phyloP scores from a whole-genome alignment of 2,888 invertebrate genomes.

The Ischnura elegans region DNA sequence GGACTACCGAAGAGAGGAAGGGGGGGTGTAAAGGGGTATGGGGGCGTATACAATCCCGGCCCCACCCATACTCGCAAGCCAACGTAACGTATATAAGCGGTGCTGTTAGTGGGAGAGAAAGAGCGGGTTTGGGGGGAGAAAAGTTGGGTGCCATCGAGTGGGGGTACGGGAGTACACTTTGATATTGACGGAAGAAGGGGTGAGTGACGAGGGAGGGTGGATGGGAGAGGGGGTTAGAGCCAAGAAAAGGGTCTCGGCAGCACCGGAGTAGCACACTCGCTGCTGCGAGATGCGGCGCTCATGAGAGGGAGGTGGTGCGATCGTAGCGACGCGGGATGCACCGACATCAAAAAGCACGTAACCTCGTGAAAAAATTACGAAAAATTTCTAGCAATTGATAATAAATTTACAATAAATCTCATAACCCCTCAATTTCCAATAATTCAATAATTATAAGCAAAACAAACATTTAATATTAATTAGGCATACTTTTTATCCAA shows the following conservation, averaged over 20 bases:
- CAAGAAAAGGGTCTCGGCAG: background rate
- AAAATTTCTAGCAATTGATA: too few relatives aligned
- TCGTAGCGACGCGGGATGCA: background rate
- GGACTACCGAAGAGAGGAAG: background rate
- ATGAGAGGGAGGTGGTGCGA: background rate
- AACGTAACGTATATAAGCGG: background rate
- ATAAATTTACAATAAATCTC: too few relatives aligned
- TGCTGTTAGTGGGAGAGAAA: too few relatives aligned
- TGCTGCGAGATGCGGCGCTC: background rate
- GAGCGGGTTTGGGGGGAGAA: background rate
- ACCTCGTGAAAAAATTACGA: too few relatives aligned
- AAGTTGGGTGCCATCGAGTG: background rate
- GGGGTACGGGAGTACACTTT: too few relatives aligned
- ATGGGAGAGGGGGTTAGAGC: background rate
- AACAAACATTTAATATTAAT: too few relatives aligned
- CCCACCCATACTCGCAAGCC: background rate
- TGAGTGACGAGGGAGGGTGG: background rate
- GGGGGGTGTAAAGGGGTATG: background rate
- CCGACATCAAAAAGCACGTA: background rate
- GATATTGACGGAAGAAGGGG: background rate
- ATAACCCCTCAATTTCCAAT: too few relatives aligned
- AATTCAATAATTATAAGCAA: too few relatives aligned
- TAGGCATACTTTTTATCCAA: too few relatives aligned
- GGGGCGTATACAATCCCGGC: background rate
- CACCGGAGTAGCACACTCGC: background rate